Percentiles rank a stretch among this genome's conserved stretches.
phyloP scores from a whole-genome alignment of 2,113 vertebrate genomes.

The Lepus timidus region DNA sequence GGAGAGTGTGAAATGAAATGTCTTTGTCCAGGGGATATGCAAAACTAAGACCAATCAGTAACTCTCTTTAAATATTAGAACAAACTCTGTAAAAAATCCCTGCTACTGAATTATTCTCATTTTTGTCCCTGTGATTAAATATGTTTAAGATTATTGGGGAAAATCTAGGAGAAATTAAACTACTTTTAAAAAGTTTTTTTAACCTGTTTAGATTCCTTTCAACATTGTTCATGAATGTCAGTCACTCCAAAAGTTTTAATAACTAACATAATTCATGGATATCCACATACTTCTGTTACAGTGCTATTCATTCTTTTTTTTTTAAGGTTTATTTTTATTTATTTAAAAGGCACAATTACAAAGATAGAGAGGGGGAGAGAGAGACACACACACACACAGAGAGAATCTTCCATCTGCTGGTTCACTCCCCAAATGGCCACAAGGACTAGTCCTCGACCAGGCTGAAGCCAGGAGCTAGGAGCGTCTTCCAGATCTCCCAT shows the following conservation, averaged over 20 bases:
- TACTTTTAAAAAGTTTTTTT: slow-evolving; percentile 9
- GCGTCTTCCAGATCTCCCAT: too few species aligned
- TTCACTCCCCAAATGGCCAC: too few species aligned
- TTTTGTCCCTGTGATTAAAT: slow-evolving; percentile 12
- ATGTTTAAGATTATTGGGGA: background rate
- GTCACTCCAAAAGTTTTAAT: background rate
- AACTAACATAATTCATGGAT: slow-evolving; percentile 34
- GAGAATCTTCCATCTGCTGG: too few species aligned
- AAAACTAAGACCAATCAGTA: background rate
- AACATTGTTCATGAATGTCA: slow-evolving; percentile 15
- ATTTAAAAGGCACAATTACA: too few species aligned
- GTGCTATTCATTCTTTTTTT: slow-evolving; percentile 51
- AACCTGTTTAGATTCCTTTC: slow-evolving; percentile 33
- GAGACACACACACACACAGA: too few species aligned
- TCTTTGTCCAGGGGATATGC: background rate
- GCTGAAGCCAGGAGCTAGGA: too few species aligned
- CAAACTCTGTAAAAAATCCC: background rate
- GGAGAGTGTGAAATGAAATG: background rate
- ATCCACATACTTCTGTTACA: slow-evolving; percentile 24
- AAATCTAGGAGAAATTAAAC: slow-evolving; percentile 24
- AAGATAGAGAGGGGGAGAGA: too few species aligned
- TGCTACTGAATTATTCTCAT: background rate
- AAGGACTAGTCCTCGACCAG: too few species aligned
- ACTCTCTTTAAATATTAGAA: slow-evolving; percentile 10
- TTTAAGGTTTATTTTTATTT: too few species aligned